Conservation (phyloP, 2,888 invertebrate species). For the Lycophotia porphyrea region DNA sequence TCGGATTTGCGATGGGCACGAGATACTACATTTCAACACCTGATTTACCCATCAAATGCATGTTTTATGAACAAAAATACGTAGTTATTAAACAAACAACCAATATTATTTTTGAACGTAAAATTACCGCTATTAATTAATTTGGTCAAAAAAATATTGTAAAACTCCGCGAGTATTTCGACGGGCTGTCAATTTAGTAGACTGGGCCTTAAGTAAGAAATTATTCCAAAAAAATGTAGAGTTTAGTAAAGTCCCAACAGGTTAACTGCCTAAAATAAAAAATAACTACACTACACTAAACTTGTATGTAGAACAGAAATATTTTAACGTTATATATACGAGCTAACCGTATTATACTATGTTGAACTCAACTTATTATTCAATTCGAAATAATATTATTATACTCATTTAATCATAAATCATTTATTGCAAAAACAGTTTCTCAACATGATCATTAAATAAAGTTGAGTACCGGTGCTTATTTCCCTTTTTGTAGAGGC, state of each 20-base stretch:
- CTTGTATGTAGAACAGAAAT: background rate
- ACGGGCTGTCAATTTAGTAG: background rate
- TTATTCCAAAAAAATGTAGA: background rate
- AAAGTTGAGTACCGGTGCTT: background rate
- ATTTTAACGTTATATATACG: background rate
- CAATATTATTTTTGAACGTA: too few species aligned
- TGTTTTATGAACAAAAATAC: background rate
- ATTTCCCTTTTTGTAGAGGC: background rate
- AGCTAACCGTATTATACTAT: background rate
- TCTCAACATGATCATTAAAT: background rate
- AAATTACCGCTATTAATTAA: background rate
- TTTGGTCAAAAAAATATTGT: background rate
- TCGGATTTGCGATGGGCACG: background rate
- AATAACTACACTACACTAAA: background rate
- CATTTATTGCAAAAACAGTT: conserved; percentile 17
- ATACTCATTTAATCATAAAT: conserved; percentile 8
- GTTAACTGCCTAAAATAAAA: background rate
- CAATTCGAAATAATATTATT: background rate
- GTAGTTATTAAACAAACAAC: too few species aligned
- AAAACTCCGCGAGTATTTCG: background rate
- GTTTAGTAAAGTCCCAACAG: background rate
- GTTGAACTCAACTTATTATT: background rate
- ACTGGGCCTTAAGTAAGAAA: background rate
- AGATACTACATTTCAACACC: background rate
- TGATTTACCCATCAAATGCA: background rate